These are phyloP conservation scores for Sebastes elongatus DNA, from an alignment of 2,797 vertebrate species.

Conservation along the genomic window DNA sequence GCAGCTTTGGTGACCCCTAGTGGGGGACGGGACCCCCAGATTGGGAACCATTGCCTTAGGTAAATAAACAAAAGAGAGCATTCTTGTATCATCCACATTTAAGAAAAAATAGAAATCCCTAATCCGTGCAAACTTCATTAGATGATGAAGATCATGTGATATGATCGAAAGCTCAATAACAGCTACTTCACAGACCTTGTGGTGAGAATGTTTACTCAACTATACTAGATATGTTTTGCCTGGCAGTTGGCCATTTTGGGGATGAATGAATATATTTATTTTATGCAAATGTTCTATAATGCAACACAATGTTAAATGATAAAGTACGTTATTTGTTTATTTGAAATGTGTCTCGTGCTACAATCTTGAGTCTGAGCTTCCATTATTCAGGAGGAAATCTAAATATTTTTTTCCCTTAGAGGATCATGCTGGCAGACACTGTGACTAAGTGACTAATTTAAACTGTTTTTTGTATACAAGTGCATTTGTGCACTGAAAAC, in stretches of 20 bases:
- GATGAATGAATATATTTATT: background rate
- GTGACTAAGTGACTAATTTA: constrained; percentile 34
- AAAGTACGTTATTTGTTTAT: background rate
- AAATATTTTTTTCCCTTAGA: background rate
- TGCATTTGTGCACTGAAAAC: constrained; percentile 13
- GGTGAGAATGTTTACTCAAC: background rate
- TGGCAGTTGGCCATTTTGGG: background rate
- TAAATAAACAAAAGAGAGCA: background rate
- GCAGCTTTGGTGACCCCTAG: too few species aligned
- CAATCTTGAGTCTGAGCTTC: background rate
- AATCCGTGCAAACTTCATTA: background rate
- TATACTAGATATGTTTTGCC: background rate
- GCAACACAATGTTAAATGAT: background rate
- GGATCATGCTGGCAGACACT: constrained; percentile 5
- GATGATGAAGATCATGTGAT: background rate
- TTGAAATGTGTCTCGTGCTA: background rate
- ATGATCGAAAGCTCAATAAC: background rate
- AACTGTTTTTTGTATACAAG: constrained; percentile 14
- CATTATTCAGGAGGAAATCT: background rate
- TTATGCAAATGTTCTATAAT: background rate
- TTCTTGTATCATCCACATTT: background rate
- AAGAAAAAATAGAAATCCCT: background rate
- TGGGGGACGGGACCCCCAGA: too few species aligned
- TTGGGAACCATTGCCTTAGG: too few species aligned
- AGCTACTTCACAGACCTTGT: background rate